Percentiles rank a stretch among this genome's conserved stretches.
These are phyloP conservation scores for Drosophila takahashii DNA, from an alignment of 1,140 invertebrate genomes.

Conservation along the genomic window DNA sequence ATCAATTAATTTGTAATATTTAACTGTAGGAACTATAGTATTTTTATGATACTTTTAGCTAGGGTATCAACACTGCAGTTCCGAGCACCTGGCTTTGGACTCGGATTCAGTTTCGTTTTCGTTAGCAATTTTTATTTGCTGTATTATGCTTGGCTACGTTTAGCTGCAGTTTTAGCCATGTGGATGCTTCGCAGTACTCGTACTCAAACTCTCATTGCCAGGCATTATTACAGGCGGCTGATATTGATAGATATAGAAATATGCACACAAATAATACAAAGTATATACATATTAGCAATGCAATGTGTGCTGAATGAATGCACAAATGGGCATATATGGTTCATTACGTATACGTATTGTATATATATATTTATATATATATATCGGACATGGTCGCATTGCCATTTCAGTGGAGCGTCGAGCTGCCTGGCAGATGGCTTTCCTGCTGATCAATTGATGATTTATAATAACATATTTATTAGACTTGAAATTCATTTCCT, in stretches of 20 bases:
- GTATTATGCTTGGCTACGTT: constrained; percentile 30
- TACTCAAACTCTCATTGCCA: constrained; percentile 10
- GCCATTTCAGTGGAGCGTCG: constrained; percentile 22
- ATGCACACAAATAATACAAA: background rate
- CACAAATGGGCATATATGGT: constrained; percentile 25
- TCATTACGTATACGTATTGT: constrained; percentile 49
- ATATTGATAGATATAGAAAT: constrained; percentile 22
- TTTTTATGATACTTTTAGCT: background rate
- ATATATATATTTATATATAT: too few species aligned
- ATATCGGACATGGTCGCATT: constrained; percentile 44
- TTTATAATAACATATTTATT: background rate
- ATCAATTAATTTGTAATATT: too few species aligned
- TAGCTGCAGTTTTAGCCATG: constrained; percentile 21
- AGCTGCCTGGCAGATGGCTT: constrained; percentile 8
- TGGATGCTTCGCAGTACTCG: constrained; percentile 16
- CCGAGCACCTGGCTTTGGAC: constrained; percentile 11
- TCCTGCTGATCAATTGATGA: background rate
- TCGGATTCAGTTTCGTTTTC: constrained; percentile 42
- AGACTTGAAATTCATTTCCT: background rate
- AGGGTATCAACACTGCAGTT: constrained; percentile 9
- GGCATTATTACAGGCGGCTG: constrained; percentile 2
- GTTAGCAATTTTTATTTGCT: constrained; percentile 27
- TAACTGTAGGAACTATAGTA: too few species aligned
- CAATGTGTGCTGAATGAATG: constrained; percentile 6
- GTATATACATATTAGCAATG: background rate